These are phyloP conservation scores for Anadara kagoshimensis DNA, from an alignment of 1,140 invertebrate genomes.

Conservation along the genomic window DNA sequence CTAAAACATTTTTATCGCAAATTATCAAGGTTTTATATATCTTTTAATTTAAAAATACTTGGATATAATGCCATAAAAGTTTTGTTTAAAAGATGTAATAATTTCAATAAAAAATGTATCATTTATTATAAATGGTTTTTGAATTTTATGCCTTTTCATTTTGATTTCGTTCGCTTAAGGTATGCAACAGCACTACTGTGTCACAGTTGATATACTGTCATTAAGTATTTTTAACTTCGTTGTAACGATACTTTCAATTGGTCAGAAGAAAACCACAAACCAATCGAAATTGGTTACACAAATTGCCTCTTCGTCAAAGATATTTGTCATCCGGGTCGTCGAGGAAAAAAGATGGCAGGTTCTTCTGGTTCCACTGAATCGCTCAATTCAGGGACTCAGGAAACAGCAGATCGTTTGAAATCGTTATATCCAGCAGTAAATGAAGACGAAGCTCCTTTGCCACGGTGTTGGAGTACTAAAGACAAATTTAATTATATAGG, in stretches of 20 bases:
- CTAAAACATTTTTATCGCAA: no score
- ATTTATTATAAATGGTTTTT: no score
- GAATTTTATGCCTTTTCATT: no score
- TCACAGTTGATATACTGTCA: no score
- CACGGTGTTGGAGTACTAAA: slow-evolving; percentile 96
- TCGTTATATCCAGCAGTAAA: slow-evolving; percentile 95
- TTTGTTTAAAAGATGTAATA: no score
- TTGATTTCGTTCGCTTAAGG: no score
- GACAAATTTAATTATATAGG: slow-evolving; percentile 98
- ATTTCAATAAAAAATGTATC: no score
- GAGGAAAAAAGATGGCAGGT: slow-evolving; percentile 68
- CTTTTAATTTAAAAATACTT: no score
- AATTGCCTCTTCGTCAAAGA: neutral
- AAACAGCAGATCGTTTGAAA: slow-evolving; percentile 64
- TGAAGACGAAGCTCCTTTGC: slow-evolving; percentile 95
- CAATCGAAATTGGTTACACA: slow-evolving; percentile 13
- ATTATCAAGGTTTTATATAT: no score
- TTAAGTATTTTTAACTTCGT: no score
- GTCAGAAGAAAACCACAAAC: neutral
- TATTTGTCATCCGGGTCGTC: slow-evolving; percentile 58
- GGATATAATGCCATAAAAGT: no score
- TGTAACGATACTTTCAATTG: neutral
- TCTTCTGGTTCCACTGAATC: slow-evolving; percentile 55
- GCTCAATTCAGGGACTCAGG: slow-evolving; percentile 50
- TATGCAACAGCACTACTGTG: no score